phyloP scores from a whole-genome alignment of 2,797 vertebrate species.

The Sylvilagus floridanus region DNA sequence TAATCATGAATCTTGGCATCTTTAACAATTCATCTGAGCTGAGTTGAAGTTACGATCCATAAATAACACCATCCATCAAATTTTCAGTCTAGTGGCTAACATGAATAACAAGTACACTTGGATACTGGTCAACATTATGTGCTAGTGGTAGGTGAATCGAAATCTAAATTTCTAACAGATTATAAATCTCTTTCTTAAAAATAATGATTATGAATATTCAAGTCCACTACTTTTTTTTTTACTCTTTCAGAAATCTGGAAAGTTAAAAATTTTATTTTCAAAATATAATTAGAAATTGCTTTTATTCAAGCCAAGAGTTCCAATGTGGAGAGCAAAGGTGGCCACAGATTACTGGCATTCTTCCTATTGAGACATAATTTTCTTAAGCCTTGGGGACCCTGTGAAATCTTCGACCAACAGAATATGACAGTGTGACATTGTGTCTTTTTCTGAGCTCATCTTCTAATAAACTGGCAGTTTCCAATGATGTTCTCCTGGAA shows the following conservation, averaged over 20 bases:
- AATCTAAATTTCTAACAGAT: slow-evolving; percentile 17
- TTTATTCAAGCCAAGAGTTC: not conserved
- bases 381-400: not conserved
- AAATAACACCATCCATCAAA: slow-evolving; percentile 69
- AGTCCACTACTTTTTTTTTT: not conserved
- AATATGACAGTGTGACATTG: not conserved
- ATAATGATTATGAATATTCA: slow-evolving; percentile 29
- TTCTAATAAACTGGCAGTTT: slow-evolving; percentile 3
- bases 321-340: not conserved
- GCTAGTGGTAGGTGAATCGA: not conserved
- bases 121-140: not conserved
- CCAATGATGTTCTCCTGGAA: not conserved
- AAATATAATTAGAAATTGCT: slow-evolving; percentile 22
- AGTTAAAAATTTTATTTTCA: not conserved
- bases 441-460: not conserved
- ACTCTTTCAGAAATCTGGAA: slow-evolving; percentile 38
- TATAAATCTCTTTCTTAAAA: not conserved
- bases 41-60: slow-evolving; percentile 41
- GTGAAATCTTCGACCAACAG: not conserved
- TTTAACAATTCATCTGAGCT: slow-evolving; percentile 46
- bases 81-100: slow-evolving; percentile 17
- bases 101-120: not conserved
- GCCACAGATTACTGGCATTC: not conserved
- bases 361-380: not conserved
- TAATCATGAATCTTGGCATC: slow-evolving; percentile 67